Conservation (phyloP, 2,888 invertebrate species). For the Xylota sylvarum region DNA sequence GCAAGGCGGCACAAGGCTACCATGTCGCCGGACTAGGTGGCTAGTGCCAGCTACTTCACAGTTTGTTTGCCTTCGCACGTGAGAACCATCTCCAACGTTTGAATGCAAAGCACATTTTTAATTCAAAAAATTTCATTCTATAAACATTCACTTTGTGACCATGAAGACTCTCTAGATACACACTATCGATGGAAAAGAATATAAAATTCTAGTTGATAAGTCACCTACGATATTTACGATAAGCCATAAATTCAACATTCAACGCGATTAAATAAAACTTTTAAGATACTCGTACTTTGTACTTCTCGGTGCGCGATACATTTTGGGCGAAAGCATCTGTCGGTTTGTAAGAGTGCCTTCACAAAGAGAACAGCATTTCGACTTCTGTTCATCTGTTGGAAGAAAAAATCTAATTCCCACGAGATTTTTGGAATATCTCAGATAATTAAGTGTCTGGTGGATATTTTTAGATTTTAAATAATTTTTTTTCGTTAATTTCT, state of each 20-base stretch:
- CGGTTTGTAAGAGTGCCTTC: not conserved
- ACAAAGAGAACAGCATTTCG: not conserved
- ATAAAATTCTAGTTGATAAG: conserved; percentile 9
- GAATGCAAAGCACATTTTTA: conserved; percentile 10
- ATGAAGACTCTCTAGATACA: not conserved
- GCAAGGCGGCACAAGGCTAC: conserved; percentile 44
- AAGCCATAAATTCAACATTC: not conserved
- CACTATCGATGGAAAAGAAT: not conserved
- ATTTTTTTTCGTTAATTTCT: not conserved
- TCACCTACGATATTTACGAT: conserved; percentile 13
- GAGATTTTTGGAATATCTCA: conserved; percentile 55
- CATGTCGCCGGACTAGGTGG: conserved; percentile 30
- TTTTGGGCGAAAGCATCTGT: conserved; percentile 21
- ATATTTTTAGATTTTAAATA: conserved; percentile 60
- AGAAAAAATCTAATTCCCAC: conserved; percentile 56
- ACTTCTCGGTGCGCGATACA: not conserved
- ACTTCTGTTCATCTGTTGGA: not conserved
- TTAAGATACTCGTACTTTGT: not conserved
- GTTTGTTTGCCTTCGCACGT: conserved; percentile 38
- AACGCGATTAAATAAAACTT: not conserved
- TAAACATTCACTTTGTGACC: not conserved
- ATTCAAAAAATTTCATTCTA: not conserved
- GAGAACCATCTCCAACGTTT: conserved; percentile 6
- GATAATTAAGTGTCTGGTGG: conserved; percentile 67
- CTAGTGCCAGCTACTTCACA: conserved; percentile 23